Evolutionary conservation across 2,888 invertebrate genomes (phyloP), one percentile per base, ranked within the genome.

Genomic region (Melieria picta): DNA sequence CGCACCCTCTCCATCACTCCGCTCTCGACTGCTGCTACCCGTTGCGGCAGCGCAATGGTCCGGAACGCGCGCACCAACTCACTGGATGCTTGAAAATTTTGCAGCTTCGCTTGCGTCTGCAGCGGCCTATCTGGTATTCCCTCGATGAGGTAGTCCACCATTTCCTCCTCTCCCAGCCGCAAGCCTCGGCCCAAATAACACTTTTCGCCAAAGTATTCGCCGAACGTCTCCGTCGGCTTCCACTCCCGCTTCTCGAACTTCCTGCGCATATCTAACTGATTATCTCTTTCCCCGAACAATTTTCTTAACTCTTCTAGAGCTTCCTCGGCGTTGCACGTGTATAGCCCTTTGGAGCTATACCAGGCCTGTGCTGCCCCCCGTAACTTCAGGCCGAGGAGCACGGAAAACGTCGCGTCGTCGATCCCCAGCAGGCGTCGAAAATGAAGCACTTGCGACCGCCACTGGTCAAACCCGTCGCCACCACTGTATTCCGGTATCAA

Each of bases 51-150:
- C n/a, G n/a, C n/a, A n/a, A n/a, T n/a, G n/a, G n/a, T n/a, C n/a
- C n/a, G n/a, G n/a, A n/a, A n/a, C n/a, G n/a, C n/a, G n/a, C n/a
- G n/a, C n/a, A n/a, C n/a, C n/a, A n/a, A n/a, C 30, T 30, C 30
- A 3, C 30, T 30, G 30, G 30, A 30, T 2, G 30, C 30, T 30
- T 2, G 30, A 48, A 45, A 69, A 48, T 47, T 58, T 42, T 69
- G 69, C 45, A 72, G 60, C 10, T 55, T 69, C 1, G 72, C 67
- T 43, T 69, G 69, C 46, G 56, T 58, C 11, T 60, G 57, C 13
- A 70, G 57, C 62, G 63, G 69, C 16, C 56, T 57, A 7, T 69
- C 72, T 52, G 72, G 72, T 1, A 72, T 69, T 1, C 65, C 61
- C 48, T 70, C 60, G 0, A 70, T 47, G 1, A 70, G 45, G 11